Evolutionary conservation across 2,113 vertebrate species (phyloP), one percentile per base, ranked within the genome.

Genomic region (Syngnathus scovelli): DNA sequence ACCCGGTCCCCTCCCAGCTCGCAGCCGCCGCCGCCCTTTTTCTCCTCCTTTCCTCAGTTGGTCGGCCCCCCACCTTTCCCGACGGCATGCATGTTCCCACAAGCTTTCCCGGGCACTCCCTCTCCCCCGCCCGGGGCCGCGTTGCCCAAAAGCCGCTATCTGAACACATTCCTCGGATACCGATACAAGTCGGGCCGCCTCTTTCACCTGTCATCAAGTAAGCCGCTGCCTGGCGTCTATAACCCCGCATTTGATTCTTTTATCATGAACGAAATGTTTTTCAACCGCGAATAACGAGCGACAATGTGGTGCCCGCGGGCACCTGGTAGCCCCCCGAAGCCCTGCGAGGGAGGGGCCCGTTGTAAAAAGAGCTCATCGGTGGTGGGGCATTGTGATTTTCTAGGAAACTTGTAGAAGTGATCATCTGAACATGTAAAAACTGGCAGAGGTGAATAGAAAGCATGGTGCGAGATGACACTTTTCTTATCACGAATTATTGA

Each of bases 101-200:
- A 89, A 69, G 88, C 85, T 77, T 27, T 64, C 59, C 43, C 46
- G 49, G 69, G 44, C 62, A 71, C 70, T 49, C 44, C 72, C 67
- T 15, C 33, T 65, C 71, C 77, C 75, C 71, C 70, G 71, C 78
- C 76, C 70, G 0, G 75, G 67, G 71, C 70, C 64, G 71, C 64
- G 69, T 65, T 59, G 67, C 72, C 64, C 66, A 66, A 70, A 72
- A 67, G 2, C 75, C 64, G 79, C 77, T 79, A 64, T 82, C 78
- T 71, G 59, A 7, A 23, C 61, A 56, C 87, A 89, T 89, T 89
- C 87, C 78, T 79, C 60, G 69, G 82, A 89, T 88, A 84, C 87
- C 85, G 64, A 79, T 61, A 33, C 66, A 23, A 23, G 54, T 60
- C 52, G 75, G 62, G 69, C 76, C 39, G 46, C 51, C 65, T 36